A percentile compares a stretch with the other conserved stretches of the same genome.
These are phyloP conservation scores for Mythimna pallens DNA, from an alignment of 2,888 invertebrate genomes.

Conservation along the genomic window DNA sequence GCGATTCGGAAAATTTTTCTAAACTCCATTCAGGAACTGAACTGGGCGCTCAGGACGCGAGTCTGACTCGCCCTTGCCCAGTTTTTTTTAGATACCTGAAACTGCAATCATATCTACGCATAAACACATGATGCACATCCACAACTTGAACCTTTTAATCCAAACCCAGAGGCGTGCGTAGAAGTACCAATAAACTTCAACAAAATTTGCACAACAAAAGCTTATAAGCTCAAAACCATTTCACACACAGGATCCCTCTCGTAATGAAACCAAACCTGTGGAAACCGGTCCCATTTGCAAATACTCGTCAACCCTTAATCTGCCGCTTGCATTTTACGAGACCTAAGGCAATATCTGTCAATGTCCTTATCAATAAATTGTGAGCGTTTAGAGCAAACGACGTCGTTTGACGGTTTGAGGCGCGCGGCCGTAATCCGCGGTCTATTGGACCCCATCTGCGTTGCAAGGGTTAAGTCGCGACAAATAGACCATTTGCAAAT, in stretches of 20 bases:
- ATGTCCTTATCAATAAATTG: conserved; percentile 90
- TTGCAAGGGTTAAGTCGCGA: conserved; percentile 90
- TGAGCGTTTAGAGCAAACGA: conserved; percentile 86
- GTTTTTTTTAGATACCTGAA: no score
- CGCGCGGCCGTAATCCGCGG: conserved; percentile 86
- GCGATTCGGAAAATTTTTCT: no score
- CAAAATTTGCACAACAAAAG: conserved; percentile 78
- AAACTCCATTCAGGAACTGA: no score
- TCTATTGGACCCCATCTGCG: conserved; percentile 87
- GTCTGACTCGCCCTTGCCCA: no score
- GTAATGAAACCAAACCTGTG: conserved; percentile 82
- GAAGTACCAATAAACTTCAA: conserved; percentile 67
- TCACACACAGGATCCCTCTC: conserved; percentile 75
- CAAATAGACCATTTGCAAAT: conserved; percentile 91
- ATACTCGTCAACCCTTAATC: conserved; percentile 87
- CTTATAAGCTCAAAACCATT: conserved; percentile 74
- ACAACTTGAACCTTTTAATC: conserved; percentile 30
- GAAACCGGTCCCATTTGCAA: conserved; percentile 87
- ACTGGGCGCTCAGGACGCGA: no score
- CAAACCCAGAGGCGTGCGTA: conserved; percentile 60
- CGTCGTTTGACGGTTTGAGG: conserved; percentile 88
- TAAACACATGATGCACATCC: conserved; percentile 9
- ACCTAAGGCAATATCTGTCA: conserved; percentile 89
- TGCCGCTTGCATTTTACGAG: conserved; percentile 89
- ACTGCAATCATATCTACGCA: neutral